Evolutionary conservation across 2,113 vertebrate genomes (phyloP), one percentile per base, ranked within the genome.

Genomic region (Mormyrus iriodes): DNA sequence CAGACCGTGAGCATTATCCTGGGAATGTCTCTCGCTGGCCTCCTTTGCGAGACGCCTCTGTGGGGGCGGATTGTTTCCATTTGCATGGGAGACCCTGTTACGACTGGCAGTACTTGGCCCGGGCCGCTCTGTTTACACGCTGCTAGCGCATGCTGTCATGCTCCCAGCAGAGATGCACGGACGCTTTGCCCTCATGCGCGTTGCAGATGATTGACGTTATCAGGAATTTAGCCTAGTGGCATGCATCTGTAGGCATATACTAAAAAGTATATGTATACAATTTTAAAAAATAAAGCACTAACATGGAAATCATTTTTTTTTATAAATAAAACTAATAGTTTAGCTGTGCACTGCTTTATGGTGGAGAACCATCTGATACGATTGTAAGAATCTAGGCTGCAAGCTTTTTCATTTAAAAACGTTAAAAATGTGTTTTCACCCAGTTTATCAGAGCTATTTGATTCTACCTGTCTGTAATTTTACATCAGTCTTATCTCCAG

Each of bases 11-110:
- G 88, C 87, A 82, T 88, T 85, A 92, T 90, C 90, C 73, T 8
- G 2, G 73, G 73, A 79, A 8, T 42, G n/a, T 21, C 35, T 79
- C 73, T 0, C 90, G 83, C 65, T 55, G 87, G 79, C 86, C 89
- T 88, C 89, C 17, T 1, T 90, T 91, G 88, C 90, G 88, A 92
- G 91, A 90, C 90, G 90, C 90, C 89, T 91, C 90, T 91, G 53
- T 44, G 13, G 91, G 83, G 76, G 88, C 65, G 24, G 91, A 89
- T 55, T n/a, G 10, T 89, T 39, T 61, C 84, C 39, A 24, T 51
- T 87, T 91, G 91, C 89, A 58, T 90, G 90, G 91, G 91, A 24
- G 61, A 69, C 61, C n/a, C n/a, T n/a, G n/a, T n/a, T n/a, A 31
- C n/a, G 61, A 65, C 61, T 31, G 58, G 10, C 61, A 4, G 61